phyloP scores from a whole-genome alignment of 1,140 invertebrate genomes.

The Drosophila auraria region DNA sequence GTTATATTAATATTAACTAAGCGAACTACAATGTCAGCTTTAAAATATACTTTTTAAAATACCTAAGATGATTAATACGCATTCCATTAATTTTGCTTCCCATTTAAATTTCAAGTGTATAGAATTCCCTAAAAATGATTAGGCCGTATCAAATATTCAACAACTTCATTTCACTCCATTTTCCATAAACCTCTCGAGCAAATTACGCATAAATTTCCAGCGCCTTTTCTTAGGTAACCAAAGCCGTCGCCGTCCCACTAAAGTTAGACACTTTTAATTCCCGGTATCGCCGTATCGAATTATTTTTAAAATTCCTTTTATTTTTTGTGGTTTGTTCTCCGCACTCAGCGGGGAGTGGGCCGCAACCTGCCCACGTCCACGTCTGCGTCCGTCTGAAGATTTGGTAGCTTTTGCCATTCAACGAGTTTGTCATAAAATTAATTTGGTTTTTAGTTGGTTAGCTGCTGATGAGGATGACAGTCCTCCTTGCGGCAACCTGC shows the following conservation, averaged over 20 bases:
- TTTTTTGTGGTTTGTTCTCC: slow-evolving; percentile 15
- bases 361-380: slow-evolving; percentile 17
- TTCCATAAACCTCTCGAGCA: slow-evolving; percentile 23
- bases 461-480: slow-evolving; percentile 40
- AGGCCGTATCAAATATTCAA: slow-evolving; percentile 15
- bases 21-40: too few relatives aligned
- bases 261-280: slow-evolving; percentile 50
- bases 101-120: neutral
- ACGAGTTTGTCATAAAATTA: slow-evolving; percentile 80
- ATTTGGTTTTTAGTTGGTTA: slow-evolving; percentile 61
- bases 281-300: slow-evolving; percentile 45
- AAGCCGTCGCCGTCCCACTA: slow-evolving; percentile 28
- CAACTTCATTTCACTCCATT: slow-evolving; percentile 33
- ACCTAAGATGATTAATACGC: too few relatives aligned
- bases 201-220: slow-evolving; percentile 46
- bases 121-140: neutral
- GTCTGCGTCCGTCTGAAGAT: slow-evolving; percentile 14
- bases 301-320: slow-evolving; percentile 46
- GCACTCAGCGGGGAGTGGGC: slow-evolving; percentile 25
- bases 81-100: neutral
- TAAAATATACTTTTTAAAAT: too few relatives aligned
- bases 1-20: too few relatives aligned
- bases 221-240: slow-evolving; percentile 19
- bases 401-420: slow-evolving; percentile 68
- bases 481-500: slow-evolving; percentile 38